A percentile compares a stretch with the other conserved stretches of the same genome.
Evolutionary conservation across 2,888 invertebrate species (phyloP).

Genomic region (Shargacucullia verbasci): DNA sequence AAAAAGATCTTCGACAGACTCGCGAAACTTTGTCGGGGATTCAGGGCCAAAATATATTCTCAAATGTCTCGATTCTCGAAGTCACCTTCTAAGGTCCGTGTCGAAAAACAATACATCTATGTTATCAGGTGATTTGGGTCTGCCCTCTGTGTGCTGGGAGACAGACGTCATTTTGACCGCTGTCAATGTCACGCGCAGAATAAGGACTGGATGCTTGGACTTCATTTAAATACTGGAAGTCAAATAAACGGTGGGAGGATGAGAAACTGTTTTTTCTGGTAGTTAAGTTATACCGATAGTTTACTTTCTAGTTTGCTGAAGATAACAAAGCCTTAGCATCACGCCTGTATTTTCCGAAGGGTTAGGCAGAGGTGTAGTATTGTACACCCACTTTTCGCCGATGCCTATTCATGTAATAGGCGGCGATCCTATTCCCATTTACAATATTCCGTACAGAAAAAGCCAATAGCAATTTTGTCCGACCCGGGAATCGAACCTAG

Average conservation of each 20-base stretch:
- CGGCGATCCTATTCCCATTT: too few species aligned
- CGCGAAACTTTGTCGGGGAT: conserved; percentile 23
- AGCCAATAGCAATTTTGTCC: too few species aligned
- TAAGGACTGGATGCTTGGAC: conserved; percentile 38
- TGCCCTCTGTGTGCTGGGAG: conserved; percentile 51
- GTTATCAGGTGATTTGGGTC: conserved; percentile 58
- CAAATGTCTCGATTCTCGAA: conserved; percentile 40
- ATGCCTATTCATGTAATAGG: too few species aligned
- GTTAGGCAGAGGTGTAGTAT: too few species aligned
- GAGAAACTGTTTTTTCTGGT: background rate
- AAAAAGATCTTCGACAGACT: conserved; percentile 16
- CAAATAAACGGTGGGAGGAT: conserved; percentile 27
- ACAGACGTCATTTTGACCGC: conserved; percentile 69
- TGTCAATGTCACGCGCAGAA: conserved; percentile 70
- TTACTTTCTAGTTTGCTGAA: too few species aligned
- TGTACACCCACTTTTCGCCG: too few species aligned
- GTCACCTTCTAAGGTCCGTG: conserved; percentile 39
- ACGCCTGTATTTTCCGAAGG: too few species aligned
- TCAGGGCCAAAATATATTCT: conserved; percentile 41
- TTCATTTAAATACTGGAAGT: conserved; percentile 39
- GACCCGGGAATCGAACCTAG: too few species aligned
- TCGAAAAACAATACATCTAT: conserved; percentile 54
- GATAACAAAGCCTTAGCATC: too few species aligned
- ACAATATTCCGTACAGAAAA: too few species aligned
- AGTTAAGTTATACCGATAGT: background rate